A percentile compares a stretch with the other conserved stretches of the same genome.
These are phyloP conservation scores for Petrophora chlorosata DNA, from an alignment of 2,888 invertebrate genomes.

Conservation along the genomic window DNA sequence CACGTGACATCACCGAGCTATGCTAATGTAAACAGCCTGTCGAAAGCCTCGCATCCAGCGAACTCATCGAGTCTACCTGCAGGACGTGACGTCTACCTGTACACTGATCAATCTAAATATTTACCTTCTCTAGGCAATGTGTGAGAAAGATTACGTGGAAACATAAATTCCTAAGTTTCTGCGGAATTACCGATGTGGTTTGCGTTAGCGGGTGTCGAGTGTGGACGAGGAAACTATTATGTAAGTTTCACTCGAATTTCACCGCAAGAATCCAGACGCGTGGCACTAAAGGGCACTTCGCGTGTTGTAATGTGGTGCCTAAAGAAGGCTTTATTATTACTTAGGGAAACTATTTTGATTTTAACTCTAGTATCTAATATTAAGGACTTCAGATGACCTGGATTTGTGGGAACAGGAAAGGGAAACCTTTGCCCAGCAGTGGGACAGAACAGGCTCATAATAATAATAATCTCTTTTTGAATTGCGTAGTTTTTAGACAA, in stretches of 20 bases:
- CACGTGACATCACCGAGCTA: slow-evolving; percentile 73
- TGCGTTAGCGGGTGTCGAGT: slow-evolving; percentile 39
- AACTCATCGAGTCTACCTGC: slow-evolving; percentile 8
- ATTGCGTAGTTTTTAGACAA: not conserved
- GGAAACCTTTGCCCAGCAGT: too few species aligned
- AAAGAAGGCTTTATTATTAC: too few species aligned
- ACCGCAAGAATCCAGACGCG: slow-evolving; percentile 26
- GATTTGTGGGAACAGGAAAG: too few species aligned
- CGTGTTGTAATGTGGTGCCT: too few species aligned
- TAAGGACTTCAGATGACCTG: too few species aligned
- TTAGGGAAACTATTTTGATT: too few species aligned
- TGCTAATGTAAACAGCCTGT: slow-evolving; percentile 60
- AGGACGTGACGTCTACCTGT: slow-evolving; percentile 29
- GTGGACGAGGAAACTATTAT: slow-evolving; percentile 40
- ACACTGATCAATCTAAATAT: slow-evolving; percentile 44
- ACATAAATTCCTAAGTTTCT: slow-evolving; percentile 44
- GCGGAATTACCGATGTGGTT: slow-evolving; percentile 43
- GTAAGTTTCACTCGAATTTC: slow-evolving; percentile 45
- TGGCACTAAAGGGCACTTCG: not conserved
- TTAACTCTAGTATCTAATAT: too few species aligned
- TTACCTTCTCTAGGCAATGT: slow-evolving; percentile 42
- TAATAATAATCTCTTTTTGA: not conserved
- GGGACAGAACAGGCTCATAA: too few species aligned
- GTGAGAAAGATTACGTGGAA: slow-evolving; percentile 50
- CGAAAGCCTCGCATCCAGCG: slow-evolving; percentile 25